Conservation (phyloP, 2,888 invertebrate genomes). For the Leptopilina drosophilae region DNA sequence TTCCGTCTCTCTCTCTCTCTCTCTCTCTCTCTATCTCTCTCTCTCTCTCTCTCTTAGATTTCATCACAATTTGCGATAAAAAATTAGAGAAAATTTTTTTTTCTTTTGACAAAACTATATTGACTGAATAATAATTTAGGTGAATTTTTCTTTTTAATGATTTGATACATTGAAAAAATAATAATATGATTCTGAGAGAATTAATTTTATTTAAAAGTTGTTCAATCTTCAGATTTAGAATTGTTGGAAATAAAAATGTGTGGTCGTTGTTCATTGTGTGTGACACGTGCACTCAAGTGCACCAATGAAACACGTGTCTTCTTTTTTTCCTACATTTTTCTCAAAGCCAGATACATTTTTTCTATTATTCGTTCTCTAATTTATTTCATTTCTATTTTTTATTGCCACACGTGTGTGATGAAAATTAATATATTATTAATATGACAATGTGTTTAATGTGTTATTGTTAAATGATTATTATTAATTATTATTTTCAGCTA, state of each 20-base stretch:
- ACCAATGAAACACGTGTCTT: not conserved
- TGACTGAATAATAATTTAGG: too few relatives aligned
- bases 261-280: not conserved
- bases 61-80: too few relatives aligned
- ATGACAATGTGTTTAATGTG: too few relatives aligned
- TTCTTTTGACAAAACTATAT: too few relatives aligned
- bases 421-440: too few relatives aligned
- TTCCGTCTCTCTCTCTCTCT: not conserved
- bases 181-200: not conserved
- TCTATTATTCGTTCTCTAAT: not conserved
- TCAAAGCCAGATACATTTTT: not conserved
- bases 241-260: not conserved
- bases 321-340: not conserved
- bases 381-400: not conserved
- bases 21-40: too few relatives aligned
- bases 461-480: too few relatives aligned
- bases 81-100: too few relatives aligned
- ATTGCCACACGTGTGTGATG: not conserved
- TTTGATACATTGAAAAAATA: not conserved
- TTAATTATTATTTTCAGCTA: too few relatives aligned
- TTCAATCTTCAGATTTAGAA: constrained; percentile 15
- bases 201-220: not conserved
- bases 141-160: too few relatives aligned
- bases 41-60: not conserved
- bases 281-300: constrained; percentile 5